Base-by-base conservation (phyloP, 2,888 invertebrate species). In the Dione juno region DNA sequence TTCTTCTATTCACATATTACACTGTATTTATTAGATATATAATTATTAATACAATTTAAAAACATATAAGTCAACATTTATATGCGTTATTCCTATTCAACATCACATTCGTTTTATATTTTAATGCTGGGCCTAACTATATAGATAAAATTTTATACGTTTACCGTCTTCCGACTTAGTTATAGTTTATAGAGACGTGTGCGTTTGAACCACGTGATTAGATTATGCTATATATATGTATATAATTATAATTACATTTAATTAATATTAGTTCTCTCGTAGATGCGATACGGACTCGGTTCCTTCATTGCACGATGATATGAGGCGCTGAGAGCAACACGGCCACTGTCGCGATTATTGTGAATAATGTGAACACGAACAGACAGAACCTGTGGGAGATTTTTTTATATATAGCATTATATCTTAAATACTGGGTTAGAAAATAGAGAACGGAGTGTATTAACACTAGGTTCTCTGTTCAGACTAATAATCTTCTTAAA, bases 321-420 rank as follows among this genome's bases (percentile, higher is more conserved):
- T 98, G 98, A 79, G 98, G 98, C 84, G 98, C 98, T 79, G 97
- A 97, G 81, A 97, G 94, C 82, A 98, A 94, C 88, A 98, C 98
- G 79, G 97, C 97, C 83, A 98, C 96, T 81, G 98, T 98, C 81
- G 98, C 98, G 87, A 98, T 96, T 89, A 98, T 95, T 84, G 98
- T 98, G 94, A 98, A 98, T 90, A 98, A 94, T 76, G 98, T 97
- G 94, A 99, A 99, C 88, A 98, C 96, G 94, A 98, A 97, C 93
- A 99, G 95, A 94, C 99, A 99, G 93, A 98, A 96, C 94, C 97
- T 96, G 92, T 0, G 77, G 73, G 88, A 85, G 79, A 80, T 28
- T 80, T 19, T 40, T 52, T 9, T n/a, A 53, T n/a, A 57, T 78
- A 77, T 66, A 48, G 19, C 21, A 61, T 50, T n/a, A 3, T 35